These are phyloP conservation scores for Parotocinclus haroldoi DNA, from an alignment of 2,797 vertebrate genomes.

Conservation along the genomic window DNA sequence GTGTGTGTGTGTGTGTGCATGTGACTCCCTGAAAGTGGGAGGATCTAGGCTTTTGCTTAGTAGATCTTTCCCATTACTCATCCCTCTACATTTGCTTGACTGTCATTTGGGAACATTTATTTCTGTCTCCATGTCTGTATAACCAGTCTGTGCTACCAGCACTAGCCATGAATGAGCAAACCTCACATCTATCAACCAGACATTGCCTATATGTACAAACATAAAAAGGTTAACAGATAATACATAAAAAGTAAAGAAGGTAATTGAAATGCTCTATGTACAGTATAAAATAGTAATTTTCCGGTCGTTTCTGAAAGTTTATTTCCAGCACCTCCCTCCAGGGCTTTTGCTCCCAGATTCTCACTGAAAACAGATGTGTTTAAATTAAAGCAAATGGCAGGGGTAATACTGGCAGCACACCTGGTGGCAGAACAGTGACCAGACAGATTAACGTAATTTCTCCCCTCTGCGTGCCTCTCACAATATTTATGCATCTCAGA, in stretches of 20 bases:
- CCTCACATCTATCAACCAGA: too few relatives aligned
- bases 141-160: too few relatives aligned
- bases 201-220: too few relatives aligned
- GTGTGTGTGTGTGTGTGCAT: too few relatives aligned
- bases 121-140: background rate
- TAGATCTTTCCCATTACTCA: slow-evolving; percentile 41
- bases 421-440: slow-evolving; percentile 61
- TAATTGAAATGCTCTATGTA: too few relatives aligned
- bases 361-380: slow-evolving; percentile 73
- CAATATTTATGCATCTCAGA: slow-evolving; percentile 36
- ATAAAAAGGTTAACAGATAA: too few relatives aligned
- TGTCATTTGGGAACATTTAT: slow-evolving; percentile 36
- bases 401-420: slow-evolving; percentile 64
- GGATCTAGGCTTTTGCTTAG: background rate
- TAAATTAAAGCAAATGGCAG: slow-evolving; percentile 75
- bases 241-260: too few relatives aligned
- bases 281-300: slow-evolving; percentile 34
- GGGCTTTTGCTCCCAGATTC: slow-evolving; percentile 49
- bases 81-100: slow-evolving; percentile 34
- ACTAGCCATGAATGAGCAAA: too few relatives aligned
- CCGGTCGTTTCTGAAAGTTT: slow-evolving; percentile 49
- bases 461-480: slow-evolving; percentile 40
- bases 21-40: slow-evolving; percentile 9
- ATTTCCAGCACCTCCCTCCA: slow-evolving; percentile 52
- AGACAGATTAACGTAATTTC: slow-evolving; percentile 47